Base-by-base conservation (phyloP, 1,140 invertebrate species). In the Drosophila guanche region DNA sequence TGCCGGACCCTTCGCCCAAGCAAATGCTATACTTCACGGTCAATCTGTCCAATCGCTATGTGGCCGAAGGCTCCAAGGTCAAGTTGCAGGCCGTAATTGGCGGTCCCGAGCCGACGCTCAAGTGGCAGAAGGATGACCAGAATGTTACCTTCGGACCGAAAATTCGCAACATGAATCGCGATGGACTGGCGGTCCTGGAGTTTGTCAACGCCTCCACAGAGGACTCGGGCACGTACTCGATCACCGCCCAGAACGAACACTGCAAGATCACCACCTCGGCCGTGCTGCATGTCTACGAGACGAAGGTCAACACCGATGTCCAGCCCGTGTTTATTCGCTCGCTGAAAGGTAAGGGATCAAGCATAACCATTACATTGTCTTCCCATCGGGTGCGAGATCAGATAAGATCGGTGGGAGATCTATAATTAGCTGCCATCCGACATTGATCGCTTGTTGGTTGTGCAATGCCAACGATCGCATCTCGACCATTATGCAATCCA, bases 101-200 rank as follows among this genome's bases (percentile, higher is more conserved):
- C 2, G 91, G 91, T 12, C 91, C 91, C 0, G 69, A 90, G 43
- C 79, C 91, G 0, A 86, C 60, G 0, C 79, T 91, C 5, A 90
- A 90, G 46, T 91, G 91, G 91, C 71, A 77, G 22, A 91, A 91
- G 52, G 78, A 91, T 65, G 90, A 88, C 10, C 78, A 91, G 41
- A 86, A 83, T 69, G 76, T 91, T 0, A 45, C 53, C 5, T 91
- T 79, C 53, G 86, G 90, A 23, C 73, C 79, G 0, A 71, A 71
- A 41, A 81, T 91, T 27, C 72, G 81, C 20, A 91, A 91, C 56
- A 79, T 90, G 78, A 90, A 85, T 37, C 75, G 86, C 0, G 91
- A 92, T 25, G 92, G 93, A 22, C 48, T 94, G 37, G 93, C 92
- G 0, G 92, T 90, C 22, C 81, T 95, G 63, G 93, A 94, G 41